Evolutionary conservation across 2,888 invertebrate genomes (phyloP), one percentile per base, ranked within the genome.

Genomic region (Ophioninae sp.): DNA sequence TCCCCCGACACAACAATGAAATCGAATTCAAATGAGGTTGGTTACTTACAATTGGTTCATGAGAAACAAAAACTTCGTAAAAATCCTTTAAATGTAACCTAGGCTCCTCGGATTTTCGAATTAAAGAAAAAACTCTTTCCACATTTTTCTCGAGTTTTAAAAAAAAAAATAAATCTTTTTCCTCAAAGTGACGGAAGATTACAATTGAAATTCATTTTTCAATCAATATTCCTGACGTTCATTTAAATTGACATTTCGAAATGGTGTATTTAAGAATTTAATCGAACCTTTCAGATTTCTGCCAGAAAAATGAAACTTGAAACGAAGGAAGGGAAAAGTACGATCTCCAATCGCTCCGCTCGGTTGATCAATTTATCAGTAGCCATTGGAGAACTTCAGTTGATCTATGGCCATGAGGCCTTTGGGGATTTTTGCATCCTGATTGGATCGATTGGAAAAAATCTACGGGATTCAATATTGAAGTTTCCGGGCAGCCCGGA

Each of bases 281-380:
- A 56, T 59, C 3, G 21, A 59, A 65, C 21, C 6, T 8, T n/a
- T 44, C 23, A 79, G 79, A 61, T 61, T 23, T 67, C 13, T 41
- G 23, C 39, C 17, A 5, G n/a, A 44, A 21, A 74, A 7, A 21
- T n/a, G 7, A 10, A 57, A 7, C 21, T 17, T 17, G 23, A 67
- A 7, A n/a, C 64, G 13, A 20, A 57, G 13, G 59, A 13, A 13
- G 56, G 17, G 13, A 23, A 67, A 8, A 70, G 65, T 7, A 17
- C 17, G 0, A 68, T 10, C 5, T 61, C 76, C 44, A 62, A 73
- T 62, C 72, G 64, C 37, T 82, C 79, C 30, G 57, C 62, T 44
- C 79, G 57, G 17, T 76, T 82, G 57, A 61, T 82, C 2, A 82
- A 84, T 23, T 57, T 82, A 23, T n/a, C 64, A 17, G 69, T 82